Evolutionary conservation across 1,140 invertebrate species (phyloP).

Genomic region (Colletes latitarsis): DNA sequence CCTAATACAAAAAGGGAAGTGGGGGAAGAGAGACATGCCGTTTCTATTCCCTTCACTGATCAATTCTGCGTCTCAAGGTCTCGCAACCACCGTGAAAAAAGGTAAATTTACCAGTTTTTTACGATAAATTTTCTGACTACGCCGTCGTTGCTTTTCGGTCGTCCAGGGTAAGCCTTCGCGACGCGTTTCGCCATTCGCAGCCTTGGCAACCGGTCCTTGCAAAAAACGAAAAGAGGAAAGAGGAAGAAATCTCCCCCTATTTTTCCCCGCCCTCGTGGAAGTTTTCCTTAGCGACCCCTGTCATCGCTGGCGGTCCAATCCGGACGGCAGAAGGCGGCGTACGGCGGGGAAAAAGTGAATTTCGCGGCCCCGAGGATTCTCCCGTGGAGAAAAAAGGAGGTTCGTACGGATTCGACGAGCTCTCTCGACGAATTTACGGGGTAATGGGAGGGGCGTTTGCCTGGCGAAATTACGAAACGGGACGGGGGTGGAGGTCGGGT

Average conservation of each 20-base stretch:
- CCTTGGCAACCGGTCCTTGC: neutral
- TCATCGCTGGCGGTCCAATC: neutral
- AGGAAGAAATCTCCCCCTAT: neutral
- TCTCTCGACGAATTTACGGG: neutral
- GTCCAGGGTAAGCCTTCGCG: neutral
- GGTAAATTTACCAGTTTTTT: no score
- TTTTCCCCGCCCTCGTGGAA: neutral
- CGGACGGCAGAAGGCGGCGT: neutral
- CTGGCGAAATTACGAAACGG: constrained; percentile 32
- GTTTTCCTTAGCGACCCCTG: neutral
- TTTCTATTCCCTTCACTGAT: no score
- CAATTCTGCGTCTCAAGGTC: no score
- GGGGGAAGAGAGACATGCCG: no score
- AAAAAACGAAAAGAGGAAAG: neutral
- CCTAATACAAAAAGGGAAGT: no score
- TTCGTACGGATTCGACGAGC: constrained; percentile 27
- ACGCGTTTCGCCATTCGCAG: neutral
- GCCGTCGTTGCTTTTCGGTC: no score
- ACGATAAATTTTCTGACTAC: no score
- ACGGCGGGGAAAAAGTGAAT: constrained; percentile 4
- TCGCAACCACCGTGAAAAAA: no score
- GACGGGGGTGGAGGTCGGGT: neutral
- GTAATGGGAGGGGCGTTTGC: constrained; percentile 12
- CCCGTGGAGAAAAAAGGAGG: neutral
- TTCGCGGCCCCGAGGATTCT: neutral